Evolutionary conservation across 2,797 vertebrate species (phyloP).

Genomic region (Emys orbicularis): DNA sequence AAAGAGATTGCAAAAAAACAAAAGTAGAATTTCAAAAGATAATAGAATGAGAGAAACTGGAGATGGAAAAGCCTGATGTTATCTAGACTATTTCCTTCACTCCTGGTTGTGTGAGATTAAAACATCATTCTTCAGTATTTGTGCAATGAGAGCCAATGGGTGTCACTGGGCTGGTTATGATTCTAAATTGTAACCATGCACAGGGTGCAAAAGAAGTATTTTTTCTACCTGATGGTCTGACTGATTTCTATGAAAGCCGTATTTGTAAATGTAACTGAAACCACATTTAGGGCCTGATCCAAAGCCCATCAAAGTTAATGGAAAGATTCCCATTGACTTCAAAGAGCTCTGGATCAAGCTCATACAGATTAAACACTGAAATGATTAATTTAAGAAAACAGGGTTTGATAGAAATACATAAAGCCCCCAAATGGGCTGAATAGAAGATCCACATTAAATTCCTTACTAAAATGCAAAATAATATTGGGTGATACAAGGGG

Average conservation of each 20-base stretch:
- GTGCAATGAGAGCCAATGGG: neutral
- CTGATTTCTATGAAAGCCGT: neutral
- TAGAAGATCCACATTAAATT: neutral
- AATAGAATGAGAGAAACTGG: neutral
- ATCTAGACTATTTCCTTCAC: accelerated
- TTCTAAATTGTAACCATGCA: neutral
- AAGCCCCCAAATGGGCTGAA: neutral
- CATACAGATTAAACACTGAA: neutral
- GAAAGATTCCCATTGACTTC: neutral
- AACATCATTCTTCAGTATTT: neutral
- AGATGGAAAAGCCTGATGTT: accelerated
- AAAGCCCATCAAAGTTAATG: neutral
- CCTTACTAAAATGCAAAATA: neutral
- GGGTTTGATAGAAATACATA: neutral
- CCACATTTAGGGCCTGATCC: accelerated
- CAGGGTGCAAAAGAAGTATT: neutral
- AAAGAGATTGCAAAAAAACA: neutral
- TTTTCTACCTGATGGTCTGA: neutral
- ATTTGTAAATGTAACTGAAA: neutral
- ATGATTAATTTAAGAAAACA: neutral
- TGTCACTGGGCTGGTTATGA: accelerated
- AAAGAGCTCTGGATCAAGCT: neutral
- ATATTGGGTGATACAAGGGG: slow-evolving; percentile 15
- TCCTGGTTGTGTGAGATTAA: neutral
- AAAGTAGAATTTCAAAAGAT: neutral